These are phyloP conservation scores for Spizella passerina DNA, from an alignment of 2,797 vertebrate species.

Conservation along the genomic window DNA sequence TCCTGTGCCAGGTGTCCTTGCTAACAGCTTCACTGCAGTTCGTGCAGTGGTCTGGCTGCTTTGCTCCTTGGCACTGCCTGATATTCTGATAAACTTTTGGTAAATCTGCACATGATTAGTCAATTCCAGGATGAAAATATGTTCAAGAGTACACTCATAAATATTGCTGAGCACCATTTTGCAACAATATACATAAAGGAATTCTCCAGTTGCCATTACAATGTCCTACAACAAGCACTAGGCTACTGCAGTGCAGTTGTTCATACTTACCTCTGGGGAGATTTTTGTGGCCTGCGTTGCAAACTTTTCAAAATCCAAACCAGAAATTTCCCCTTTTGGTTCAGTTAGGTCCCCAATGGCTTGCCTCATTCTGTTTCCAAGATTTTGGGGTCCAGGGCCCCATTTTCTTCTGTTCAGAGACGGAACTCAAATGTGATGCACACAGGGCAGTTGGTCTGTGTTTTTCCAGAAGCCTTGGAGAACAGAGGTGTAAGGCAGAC, in stretches of 20 bases:
- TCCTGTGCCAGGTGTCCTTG: not conserved
- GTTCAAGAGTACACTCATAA: not conserved
- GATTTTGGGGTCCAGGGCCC: not conserved
- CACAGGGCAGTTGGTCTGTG: not conserved
- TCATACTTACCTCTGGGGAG: conserved; percentile 13
- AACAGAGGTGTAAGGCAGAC: not conserved
- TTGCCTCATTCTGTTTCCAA: not conserved
- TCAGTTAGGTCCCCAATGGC: not conserved
- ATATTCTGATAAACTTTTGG: not conserved
- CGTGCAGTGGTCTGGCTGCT: accelerated
- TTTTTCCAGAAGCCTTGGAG: not conserved
- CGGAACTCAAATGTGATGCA: not conserved
- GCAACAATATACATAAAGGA: not conserved
- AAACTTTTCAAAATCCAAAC: conserved; percentile 50
- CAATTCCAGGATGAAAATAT: conserved; percentile 4
- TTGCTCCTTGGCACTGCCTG: not conserved
- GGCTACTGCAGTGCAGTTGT: not conserved
- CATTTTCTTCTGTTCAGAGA: not conserved
- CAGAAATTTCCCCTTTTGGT: not conserved
- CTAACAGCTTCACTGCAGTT: not conserved
- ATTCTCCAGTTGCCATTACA: not conserved
- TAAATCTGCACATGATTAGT: not conserved
- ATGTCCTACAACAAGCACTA: not conserved
- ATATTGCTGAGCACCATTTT: conserved; percentile 19
- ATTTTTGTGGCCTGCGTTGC: conserved; percentile 42